Conservation (phyloP, 2,797 vertebrate species). For the Paguma larvata region DNA sequence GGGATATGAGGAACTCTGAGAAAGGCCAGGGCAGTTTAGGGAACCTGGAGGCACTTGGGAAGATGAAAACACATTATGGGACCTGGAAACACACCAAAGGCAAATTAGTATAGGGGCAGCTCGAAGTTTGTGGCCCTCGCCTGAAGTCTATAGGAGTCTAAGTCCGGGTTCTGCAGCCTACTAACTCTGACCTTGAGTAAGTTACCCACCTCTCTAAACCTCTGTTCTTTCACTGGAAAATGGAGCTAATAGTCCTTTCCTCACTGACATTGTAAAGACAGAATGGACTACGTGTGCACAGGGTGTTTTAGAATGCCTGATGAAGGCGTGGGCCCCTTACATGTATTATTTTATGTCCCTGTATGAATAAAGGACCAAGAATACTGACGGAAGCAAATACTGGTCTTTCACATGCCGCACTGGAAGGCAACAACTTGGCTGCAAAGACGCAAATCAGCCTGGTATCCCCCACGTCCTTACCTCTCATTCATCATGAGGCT, state of each 20-base stretch:
- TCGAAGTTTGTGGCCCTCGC: background rate
- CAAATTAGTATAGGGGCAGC: background rate
- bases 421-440: background rate
- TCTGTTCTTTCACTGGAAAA: background rate
- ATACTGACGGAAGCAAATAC: background rate
- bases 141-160: background rate
- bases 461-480: background rate
- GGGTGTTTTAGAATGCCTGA: background rate
- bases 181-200: background rate
- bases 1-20: background rate
- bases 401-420: background rate
- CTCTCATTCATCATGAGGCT: background rate
- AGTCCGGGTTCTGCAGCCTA: background rate
- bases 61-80: background rate
- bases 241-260: background rate
- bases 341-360: background rate
- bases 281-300: background rate
- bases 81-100: background rate
- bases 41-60: background rate
- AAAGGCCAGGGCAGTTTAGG: background rate
- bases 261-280: rapidly evolving
- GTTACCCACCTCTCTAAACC: background rate
- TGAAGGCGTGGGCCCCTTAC: background rate
- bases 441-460: background rate
- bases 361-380: background rate